phyloP scores from a whole-genome alignment of 1,140 invertebrate species.

The Sesamia nonagrioides region DNA sequence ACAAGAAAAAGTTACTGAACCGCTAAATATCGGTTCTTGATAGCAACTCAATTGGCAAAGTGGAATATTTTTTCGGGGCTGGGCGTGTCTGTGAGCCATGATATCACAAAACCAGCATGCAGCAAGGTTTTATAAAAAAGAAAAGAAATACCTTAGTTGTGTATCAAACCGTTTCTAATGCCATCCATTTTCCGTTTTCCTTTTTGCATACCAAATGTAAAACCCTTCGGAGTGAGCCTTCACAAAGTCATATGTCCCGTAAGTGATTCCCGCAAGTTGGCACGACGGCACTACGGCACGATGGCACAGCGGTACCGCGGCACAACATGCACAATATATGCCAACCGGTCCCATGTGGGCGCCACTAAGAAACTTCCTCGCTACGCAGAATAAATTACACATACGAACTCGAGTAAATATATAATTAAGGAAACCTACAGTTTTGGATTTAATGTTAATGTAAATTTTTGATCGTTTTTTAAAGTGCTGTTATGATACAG shows the following conservation, averaged over 20 bases:
- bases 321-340: background rate
- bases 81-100: no score
- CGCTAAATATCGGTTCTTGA: no score
- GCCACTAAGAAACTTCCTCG: constrained; percentile 14
- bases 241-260: background rate
- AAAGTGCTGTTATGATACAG: background rate
- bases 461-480: background rate
- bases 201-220: constrained; percentile 18
- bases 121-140: no score
- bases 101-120: no score
- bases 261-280: constrained; percentile 16
- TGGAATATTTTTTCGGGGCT: no score
- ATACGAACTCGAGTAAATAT: constrained; percentile 14
- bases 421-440: constrained; percentile 37
- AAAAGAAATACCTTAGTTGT: background rate
- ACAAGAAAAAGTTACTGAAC: no score
- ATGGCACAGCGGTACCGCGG: no score
- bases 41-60: no score
- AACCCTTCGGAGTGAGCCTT: background rate
- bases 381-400: constrained; percentile 27
- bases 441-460: constrained; percentile 19
- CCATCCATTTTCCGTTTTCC: background rate
- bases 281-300: background rate
- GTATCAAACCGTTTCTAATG: constrained; percentile 7
- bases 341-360: constrained; percentile 20